Evolutionary conservation across 2,113 vertebrate genomes (phyloP), one percentile per base, ranked within the genome.

Genomic region (Nanorana parkeri): DNA sequence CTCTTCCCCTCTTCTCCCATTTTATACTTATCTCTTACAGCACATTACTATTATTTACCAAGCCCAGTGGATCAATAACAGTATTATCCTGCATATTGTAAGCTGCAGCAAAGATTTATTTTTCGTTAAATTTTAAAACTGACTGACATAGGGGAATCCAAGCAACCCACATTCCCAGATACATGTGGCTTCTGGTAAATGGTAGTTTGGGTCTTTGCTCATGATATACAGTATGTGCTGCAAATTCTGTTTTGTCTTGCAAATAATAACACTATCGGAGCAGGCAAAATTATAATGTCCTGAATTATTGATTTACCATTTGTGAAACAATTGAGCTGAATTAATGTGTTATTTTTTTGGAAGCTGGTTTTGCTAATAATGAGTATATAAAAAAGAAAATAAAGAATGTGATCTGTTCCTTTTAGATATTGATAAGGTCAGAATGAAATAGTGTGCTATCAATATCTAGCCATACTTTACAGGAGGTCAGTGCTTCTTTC

Each of bases 321-420:
- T 71, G 17, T 69, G 56, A 47, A 69, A 55, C 67, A 47, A 68
- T 80, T 61, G 78, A 61, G 23, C 16, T 23, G 54, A 80, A 80
- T 80, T 51, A 71, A 80, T 71, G 55, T 47, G 55, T 69, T 80
- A 32, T 61, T 80, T 80, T n/a, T 78, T 69, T 10, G 3, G n/a
- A 80, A 26, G 28, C 66, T 80, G 66, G 20, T 69, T n/a, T n/a
- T n/a, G 69, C 61, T 69, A 56, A 60, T 79, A 79, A 79, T 79
- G 77, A 68, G 65, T 17, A 60, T 58, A 68, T 79, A 79, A 79
- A 79, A 66, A 36, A 79, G 77, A 68, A 68, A 68, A 79, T 79
- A 79, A 51, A 67, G 63, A 55, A 23, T 68, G 28, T 41, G 7
- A 32, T 23, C 20, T 61, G 66, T 80, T 69, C 69, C 6, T 19